phyloP scores from a whole-genome alignment of 2,113 vertebrate species.

The Anseranas semipalmata region DNA sequence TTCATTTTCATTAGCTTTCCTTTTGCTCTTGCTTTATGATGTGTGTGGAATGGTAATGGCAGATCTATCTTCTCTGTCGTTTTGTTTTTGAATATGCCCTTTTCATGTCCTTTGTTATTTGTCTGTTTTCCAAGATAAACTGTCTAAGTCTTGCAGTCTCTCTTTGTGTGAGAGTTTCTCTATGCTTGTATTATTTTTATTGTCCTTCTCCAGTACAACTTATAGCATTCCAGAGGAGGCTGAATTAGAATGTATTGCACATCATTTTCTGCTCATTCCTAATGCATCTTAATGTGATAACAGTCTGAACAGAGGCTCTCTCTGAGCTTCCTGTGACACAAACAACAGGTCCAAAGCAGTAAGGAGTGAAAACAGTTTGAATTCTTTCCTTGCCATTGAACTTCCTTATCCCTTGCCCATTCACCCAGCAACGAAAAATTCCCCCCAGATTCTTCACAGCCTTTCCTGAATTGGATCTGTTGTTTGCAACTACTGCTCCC shows the following conservation, averaged over 20 bases:
- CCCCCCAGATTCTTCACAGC: not conserved
- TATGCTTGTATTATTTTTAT: constrained; percentile 46
- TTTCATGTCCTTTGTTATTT: constrained; percentile 50
- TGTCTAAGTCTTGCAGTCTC: not conserved
- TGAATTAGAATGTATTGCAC: constrained; percentile 6
- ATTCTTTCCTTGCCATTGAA: not conserved
- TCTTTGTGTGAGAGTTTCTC: constrained; percentile 17
- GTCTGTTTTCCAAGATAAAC: constrained; percentile 42
- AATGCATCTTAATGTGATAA: not conserved
- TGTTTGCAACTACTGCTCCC: not conserved
- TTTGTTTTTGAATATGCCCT: constrained; percentile 29
- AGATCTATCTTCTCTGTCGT: not conserved
- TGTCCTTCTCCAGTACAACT: not conserved
- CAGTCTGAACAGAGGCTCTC: not conserved
- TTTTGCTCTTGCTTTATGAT: constrained; percentile 11
- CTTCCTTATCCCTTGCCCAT: not conserved
- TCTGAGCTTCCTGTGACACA: not conserved
- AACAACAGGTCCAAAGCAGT: not conserved
- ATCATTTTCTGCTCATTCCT: not conserved
- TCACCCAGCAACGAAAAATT: not conserved
- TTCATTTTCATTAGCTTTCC: constrained; percentile 16
- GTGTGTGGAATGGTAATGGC: constrained; percentile 13
- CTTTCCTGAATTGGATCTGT: not conserved
- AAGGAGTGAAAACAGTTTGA: not conserved
- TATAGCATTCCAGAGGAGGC: not conserved